phyloP scores from a whole-genome alignment of 2,888 invertebrate genomes.

The Apotomis capreana region DNA sequence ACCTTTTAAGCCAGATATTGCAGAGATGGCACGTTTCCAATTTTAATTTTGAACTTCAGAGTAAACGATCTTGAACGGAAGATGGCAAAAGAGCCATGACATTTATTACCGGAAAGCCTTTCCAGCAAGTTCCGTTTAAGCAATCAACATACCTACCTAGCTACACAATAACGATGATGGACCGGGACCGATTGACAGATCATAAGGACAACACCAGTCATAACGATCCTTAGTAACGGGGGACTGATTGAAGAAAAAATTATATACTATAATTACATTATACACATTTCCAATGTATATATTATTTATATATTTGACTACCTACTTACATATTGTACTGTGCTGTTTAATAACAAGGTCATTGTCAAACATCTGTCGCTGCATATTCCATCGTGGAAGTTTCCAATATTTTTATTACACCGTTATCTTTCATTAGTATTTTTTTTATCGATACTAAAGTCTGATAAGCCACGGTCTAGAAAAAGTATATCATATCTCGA shows the following conservation, averaged over 20 bases:
- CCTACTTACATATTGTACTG: too few species aligned
- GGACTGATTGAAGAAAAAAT: too few species aligned
- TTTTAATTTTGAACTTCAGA: background rate
- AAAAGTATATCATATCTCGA: background rate
- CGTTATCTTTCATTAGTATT: slow-evolving; percentile 8
- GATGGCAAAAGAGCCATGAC: background rate
- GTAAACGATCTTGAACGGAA: too few species aligned
- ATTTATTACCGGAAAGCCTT: background rate
- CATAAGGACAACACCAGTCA: too few species aligned
- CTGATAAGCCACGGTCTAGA: slow-evolving; percentile 28
- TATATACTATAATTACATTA: too few species aligned
- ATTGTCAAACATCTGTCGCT: slow-evolving; percentile 26
- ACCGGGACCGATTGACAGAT: too few species aligned
- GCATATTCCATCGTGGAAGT: slow-evolving; percentile 15
- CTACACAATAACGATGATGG: too few species aligned
- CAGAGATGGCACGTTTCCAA: too few species aligned
- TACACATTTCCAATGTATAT: too few species aligned
- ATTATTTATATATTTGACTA: too few species aligned
- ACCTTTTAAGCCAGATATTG: too few species aligned
- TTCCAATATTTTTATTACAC: slow-evolving; percentile 25
- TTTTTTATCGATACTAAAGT: slow-evolving; percentile 17
- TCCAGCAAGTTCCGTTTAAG: background rate
- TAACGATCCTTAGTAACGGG: too few species aligned
- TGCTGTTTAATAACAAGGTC: slow-evolving; percentile 25
- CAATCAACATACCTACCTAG: background rate